phyloP scores from a whole-genome alignment of 2,113 vertebrate species.

The Lamprologus callipterus region DNA sequence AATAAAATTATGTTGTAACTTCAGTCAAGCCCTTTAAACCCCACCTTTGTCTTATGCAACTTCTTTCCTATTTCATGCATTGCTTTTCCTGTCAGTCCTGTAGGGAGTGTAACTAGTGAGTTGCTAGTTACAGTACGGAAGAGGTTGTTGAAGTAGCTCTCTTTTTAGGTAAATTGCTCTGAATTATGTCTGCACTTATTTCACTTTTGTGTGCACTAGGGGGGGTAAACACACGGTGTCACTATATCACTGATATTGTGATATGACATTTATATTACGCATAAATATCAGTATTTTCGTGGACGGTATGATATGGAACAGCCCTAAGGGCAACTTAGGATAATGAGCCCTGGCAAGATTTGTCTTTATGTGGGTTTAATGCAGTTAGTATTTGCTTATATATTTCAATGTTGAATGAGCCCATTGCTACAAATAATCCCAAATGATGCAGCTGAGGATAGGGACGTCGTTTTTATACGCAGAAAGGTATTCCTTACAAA shows the following conservation, averaged over 20 bases:
- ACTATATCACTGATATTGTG: background rate
- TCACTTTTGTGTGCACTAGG: background rate
- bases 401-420: background rate
- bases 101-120: background rate
- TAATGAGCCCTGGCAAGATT: background rate
- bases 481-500: background rate
- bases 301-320: accelerated
- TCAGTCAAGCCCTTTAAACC: background rate
- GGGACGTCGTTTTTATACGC: background rate
- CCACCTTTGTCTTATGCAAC: background rate
- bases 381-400: background rate
- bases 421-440: background rate
- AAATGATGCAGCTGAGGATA: background rate
- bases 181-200: background rate
- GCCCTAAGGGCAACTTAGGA: background rate
- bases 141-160: background rate
- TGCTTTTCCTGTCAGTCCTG: background rate
- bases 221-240: background rate
- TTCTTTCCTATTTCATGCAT: background rate
- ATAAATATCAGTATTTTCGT: background rate
- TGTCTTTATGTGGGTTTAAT: background rate
- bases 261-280: background rate
- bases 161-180: background rate
- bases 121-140: background rate
- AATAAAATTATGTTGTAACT: background rate